Evolutionary conservation across 2,113 vertebrate genomes (phyloP).

Genomic region (Willisornis vidua): DNA sequence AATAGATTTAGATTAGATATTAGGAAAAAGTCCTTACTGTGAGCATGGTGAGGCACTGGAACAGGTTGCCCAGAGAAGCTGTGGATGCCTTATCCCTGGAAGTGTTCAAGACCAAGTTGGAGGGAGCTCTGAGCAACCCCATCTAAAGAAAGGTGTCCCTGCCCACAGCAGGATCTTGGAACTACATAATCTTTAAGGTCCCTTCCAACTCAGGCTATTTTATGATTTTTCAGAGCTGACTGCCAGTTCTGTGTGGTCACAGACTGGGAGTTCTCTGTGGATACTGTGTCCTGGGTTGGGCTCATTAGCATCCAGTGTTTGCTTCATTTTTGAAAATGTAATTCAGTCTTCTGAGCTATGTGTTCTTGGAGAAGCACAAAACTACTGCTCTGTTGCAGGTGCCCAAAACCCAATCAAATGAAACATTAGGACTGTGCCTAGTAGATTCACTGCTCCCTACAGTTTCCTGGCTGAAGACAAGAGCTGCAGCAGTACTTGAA

Average conservation of each 20-base stretch:
- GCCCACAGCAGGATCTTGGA: neutral
- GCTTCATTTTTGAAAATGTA: neutral
- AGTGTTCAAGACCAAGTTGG: neutral
- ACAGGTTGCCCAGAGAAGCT: neutral
- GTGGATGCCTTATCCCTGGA: neutral
- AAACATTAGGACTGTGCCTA: neutral
- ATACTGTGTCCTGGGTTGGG: accelerated
- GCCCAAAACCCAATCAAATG: neutral
- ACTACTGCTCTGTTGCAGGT: neutral
- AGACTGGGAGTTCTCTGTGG: neutral
- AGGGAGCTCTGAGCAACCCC: neutral
- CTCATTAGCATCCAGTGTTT: neutral
- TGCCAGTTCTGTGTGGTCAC: neutral
- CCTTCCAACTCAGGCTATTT: neutral
- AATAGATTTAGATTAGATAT: neutral
- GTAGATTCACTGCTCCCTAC: neutral
- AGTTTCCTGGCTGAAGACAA: neutral
- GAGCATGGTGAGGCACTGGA: neutral
- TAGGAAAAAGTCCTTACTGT: neutral
- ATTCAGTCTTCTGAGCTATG: neutral
- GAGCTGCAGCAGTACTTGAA: neutral
- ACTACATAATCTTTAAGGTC: accelerated
- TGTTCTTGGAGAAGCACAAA: neutral
- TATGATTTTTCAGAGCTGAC: neutral
- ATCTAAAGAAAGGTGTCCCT: neutral